Evolutionary conservation across 2,888 invertebrate species (phyloP), one percentile per base, ranked within the genome.

Genomic region (Phrixothrix hirtus): DNA sequence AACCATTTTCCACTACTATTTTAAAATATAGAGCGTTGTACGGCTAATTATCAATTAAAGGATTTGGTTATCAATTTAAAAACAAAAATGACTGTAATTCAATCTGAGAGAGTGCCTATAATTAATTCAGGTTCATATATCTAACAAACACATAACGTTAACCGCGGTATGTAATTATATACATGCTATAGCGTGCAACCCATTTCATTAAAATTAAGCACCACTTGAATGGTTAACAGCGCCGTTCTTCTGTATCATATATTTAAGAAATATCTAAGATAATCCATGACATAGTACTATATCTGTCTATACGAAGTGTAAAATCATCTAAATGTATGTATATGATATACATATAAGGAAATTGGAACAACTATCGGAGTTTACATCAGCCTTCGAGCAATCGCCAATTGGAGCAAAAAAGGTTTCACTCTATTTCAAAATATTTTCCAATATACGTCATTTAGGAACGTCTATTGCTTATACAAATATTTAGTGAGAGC

Each of bases 141-240:
- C 52, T 57, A 53, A 39, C 44, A 44, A 57, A 48, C 52, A 48
- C 49, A 53, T 49, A 53, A 39, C 45, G 44, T 43, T 15, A 49
- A 53, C 53, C 45, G 47, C 41, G 41, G 47, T 41, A 42, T 58
- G 51, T 58, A 58, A 58, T 58, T 58, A 58, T 51, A 58, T 46
- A 55, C 55, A 55, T 43, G 55, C 55, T 43, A 55, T 58, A 38
- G 49, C 51, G 46, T 41, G 38, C 49, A 49, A 36, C 30, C 46
- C 42, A 41, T 55, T 39, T 37, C 48, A 49, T 48, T 47, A 52
- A 51, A 45, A 47, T 55, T 58, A 41, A 48, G 39, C 13, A 43
- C 34, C 36, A 45, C 48, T 51, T 47, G 44, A 52, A 30, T 35
- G 46, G 44, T 30, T 44, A 47, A 39, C 44, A 35, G 30, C 26